Evolutionary conservation across 2,888 invertebrate genomes (phyloP), one percentile per base, ranked within the genome.

Genomic region (Caenorhabditis panamensis): DNA sequence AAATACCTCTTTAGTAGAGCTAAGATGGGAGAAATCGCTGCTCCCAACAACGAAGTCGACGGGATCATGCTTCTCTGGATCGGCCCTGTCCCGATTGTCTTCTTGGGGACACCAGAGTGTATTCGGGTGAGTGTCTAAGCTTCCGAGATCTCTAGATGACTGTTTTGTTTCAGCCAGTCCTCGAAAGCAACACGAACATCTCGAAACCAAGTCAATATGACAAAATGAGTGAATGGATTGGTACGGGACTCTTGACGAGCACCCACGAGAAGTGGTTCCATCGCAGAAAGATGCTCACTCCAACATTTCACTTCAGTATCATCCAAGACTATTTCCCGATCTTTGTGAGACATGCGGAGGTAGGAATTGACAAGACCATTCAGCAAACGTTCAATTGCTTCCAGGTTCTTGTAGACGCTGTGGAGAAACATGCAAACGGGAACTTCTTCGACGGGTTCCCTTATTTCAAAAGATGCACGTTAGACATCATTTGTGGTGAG

Each of bases 291-390:
- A 88, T 93, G 86, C 87, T 93, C 56, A 93, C 93, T 1, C 92
- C 93, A 16, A 91, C 93, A 2, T 93, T 93, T 84, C 93, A 93
- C 86, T 93, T 92, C 87, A 91, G 91, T 67, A 92, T 93, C 64
- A 89, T 93, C 53, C 88, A 92, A 56, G 91, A 92, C 75, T 93
- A 92, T 83, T 81, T 92, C 20, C 79, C 79, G 1, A 77, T 82
- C 31, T 82, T 75, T 16, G 68, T 61, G 0, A 28, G 53, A n/a
- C 73, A 82, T 44, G 77, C 68, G 8, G 81, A 81, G 49, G 79
- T 79, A 11, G 54, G 44, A n/a, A 6, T 44, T 28, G 44, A n/a
- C 2, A 3, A 44, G 16, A 18, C 1, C n/a, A 44, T 31, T 49
- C 22, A 18, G 28, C 8, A n/a, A 20, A 36, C 9, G 2, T 18